Conservation (phyloP, 2,888 invertebrate genomes). For the Tachina lurida region DNA sequence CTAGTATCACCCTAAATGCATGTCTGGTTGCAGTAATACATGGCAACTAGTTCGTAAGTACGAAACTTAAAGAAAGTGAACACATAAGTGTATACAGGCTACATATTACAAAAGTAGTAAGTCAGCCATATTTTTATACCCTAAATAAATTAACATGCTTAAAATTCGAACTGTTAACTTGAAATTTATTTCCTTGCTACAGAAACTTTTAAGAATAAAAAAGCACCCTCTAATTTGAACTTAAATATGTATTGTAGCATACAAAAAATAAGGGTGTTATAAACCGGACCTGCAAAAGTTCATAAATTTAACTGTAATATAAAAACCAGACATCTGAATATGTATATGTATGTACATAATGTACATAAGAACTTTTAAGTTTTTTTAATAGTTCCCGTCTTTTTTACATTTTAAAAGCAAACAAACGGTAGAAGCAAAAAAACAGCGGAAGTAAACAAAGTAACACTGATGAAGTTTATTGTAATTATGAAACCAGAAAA, state of each 20-base stretch:
- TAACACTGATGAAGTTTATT: slow-evolving; percentile 31
- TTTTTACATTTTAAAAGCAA: neutral
- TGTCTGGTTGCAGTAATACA: too few relatives aligned
- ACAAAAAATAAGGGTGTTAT: slow-evolving; percentile 50
- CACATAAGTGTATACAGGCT: too few relatives aligned
- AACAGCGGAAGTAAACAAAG: slow-evolving; percentile 62
- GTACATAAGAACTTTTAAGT: slow-evolving; percentile 22
- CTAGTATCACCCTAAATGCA: too few relatives aligned
- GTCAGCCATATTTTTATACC: too few relatives aligned
- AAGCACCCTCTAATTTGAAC: slow-evolving; percentile 23
- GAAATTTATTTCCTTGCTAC: neutral
- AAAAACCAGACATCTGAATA: slow-evolving; percentile 21
- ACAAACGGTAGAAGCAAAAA: slow-evolving; percentile 17
- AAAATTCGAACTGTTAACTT: slow-evolving; percentile 2
- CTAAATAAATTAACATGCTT: too few relatives aligned
- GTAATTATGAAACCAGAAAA: neutral
- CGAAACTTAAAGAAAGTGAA: too few relatives aligned
- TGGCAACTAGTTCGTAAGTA: too few relatives aligned
- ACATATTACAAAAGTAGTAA: too few relatives aligned
- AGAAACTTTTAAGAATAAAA: slow-evolving; percentile 2
- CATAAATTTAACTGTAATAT: slow-evolving; percentile 25
- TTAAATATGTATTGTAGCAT: neutral
- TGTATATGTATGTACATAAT: neutral
- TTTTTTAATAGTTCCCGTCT: neutral
- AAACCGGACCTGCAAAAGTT: slow-evolving; percentile 47